Percentiles rank a stretch among this genome's conserved stretches.
Conservation (phyloP, 2,113 vertebrate genomes). For the Triplophysa tibetana region DNA sequence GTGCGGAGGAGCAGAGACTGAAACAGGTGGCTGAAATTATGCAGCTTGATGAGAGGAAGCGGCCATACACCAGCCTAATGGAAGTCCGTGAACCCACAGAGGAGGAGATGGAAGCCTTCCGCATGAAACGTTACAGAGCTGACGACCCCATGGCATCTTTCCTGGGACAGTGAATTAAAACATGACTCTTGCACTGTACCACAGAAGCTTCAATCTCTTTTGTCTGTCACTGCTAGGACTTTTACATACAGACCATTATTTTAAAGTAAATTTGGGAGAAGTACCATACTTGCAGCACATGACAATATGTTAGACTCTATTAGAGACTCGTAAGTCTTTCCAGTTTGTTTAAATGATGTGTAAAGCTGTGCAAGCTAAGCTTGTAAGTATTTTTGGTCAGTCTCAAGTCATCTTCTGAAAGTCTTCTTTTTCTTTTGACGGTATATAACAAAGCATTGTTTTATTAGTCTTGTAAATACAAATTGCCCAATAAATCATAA, state of each 20-base stretch:
- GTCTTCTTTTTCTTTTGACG: not conserved
- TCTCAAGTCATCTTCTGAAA: not conserved
- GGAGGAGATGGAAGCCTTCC: conserved; percentile 96
- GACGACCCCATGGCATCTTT: conserved; percentile 98
- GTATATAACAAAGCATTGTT: not conserved
- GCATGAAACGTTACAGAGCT: conserved; percentile 87
- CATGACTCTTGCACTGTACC: not conserved
- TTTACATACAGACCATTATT: not conserved
- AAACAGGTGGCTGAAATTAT: conserved; percentile 85
- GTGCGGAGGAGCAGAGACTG: conserved; percentile 90
- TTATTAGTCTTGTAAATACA: not conserved
- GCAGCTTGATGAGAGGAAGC: conserved; percentile 91
- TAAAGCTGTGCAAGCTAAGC: not conserved
- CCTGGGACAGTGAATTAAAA: conserved; percentile 79
- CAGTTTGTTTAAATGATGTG: not conserved
- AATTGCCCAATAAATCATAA: not conserved
- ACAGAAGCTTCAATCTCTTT: not conserved
- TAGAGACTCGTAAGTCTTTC: not conserved
- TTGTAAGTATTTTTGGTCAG: not conserved
- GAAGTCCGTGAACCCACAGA: conserved; percentile 90
- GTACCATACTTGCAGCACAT: not conserved
- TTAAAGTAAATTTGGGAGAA: not conserved
- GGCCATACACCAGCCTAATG: conserved; percentile 85
- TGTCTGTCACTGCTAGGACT: not conserved
- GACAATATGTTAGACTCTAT: not conserved